These are phyloP conservation scores for Drosophila mimetica DNA, from an alignment of 2,888 invertebrate species.

Conservation along the genomic window DNA sequence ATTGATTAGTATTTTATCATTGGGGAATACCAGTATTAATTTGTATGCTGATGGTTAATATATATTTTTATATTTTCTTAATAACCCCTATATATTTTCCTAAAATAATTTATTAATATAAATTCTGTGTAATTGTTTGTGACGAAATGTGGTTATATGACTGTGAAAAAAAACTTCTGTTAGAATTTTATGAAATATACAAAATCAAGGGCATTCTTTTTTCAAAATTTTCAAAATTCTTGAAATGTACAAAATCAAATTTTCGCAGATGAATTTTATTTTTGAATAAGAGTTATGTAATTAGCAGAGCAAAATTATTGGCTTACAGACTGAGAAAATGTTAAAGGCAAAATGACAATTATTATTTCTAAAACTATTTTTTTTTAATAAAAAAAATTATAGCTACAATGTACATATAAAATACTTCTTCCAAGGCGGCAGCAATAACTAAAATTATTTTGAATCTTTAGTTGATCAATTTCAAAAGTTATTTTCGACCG, in stretches of 20 bases:
- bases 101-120: background rate
- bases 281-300: constrained; percentile 2
- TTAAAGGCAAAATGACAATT: constrained; percentile 13
- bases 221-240: background rate
- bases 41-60: background rate
- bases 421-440: constrained; percentile 15
- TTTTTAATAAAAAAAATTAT: background rate
- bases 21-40: background rate
- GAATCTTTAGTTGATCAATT: background rate
- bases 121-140: constrained; percentile 5
- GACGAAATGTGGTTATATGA: background rate
- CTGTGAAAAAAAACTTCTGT: background rate
- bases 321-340: constrained; percentile 35
- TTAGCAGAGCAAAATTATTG: constrained; percentile 33
- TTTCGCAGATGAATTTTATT: background rate
- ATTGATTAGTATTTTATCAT: background rate
- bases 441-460: background rate
- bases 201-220: constrained; percentile 11
- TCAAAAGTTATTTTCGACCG: background rate
- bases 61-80: background rate
- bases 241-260: constrained; percentile 17
- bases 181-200: background rate
- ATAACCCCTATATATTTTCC: background rate
- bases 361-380: constrained; percentile 1
- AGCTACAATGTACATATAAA: constrained; percentile 26